phyloP scores from a whole-genome alignment of 2,888 invertebrate genomes.

The Heliconius ismenius region DNA sequence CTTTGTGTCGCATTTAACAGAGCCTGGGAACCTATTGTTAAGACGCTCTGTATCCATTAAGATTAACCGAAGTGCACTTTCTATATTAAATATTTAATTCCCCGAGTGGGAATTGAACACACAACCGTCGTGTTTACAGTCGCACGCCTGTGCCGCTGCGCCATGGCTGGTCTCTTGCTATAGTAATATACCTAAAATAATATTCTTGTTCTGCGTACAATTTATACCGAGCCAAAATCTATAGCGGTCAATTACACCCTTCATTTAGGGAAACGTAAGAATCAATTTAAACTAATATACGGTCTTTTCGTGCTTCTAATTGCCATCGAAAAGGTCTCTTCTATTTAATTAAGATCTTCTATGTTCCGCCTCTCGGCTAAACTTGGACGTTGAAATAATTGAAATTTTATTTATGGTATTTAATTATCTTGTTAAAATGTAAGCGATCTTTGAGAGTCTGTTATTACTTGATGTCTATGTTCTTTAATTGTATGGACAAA shows the following conservation, averaged over 20 bases:
- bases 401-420: constrained; percentile 30
- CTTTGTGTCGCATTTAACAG: too few relatives aligned
- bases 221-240: constrained; percentile 47
- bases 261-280: constrained; percentile 46
- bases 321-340: constrained; percentile 55
- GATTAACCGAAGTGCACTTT: too few relatives aligned
- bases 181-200: constrained; percentile 48
- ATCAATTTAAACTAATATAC: constrained; percentile 54
- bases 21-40: too few relatives aligned
- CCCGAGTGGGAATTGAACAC: not conserved
- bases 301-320: constrained; percentile 55
- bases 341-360: constrained; percentile 55
- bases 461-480: not conserved
- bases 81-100: not conserved
- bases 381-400: constrained; percentile 38
- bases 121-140: not conserved
- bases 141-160: not conserved
- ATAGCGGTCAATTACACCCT: constrained; percentile 60
- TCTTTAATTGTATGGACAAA: not conserved
- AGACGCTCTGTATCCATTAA: too few relatives aligned
- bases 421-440: constrained; percentile 24
- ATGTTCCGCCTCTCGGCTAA: constrained; percentile 36
- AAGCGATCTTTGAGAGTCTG: constrained; percentile 15
- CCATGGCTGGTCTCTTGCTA: not conserved
- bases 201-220: constrained; percentile 10